Evolutionary conservation across 1,140 invertebrate genomes (phyloP), one percentile per base, ranked within the genome.

Genomic region (Copidosoma floridanum): DNA sequence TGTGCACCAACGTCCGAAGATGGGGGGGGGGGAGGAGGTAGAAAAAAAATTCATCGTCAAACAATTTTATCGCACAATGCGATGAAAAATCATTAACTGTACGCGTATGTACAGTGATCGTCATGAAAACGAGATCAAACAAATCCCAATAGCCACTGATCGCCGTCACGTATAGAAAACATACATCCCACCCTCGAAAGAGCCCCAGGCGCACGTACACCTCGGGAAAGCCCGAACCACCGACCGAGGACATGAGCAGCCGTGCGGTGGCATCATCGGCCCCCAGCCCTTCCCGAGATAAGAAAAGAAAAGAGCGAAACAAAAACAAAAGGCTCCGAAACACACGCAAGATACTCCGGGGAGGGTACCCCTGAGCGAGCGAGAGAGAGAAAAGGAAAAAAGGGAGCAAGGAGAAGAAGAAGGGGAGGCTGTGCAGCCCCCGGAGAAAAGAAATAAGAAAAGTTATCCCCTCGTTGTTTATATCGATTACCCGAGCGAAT

Each of bases 401-500:
- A 50, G 47, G 57, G 6, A 23, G 5, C 14, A n/a, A n/a, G n/a
- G n/a, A n/a, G 37, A 44, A 20, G 54, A 47, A 43, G 37, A 32
- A 55, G 63, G 64, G 54, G 58, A 63, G 60, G 58, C 61, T 53
- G 63, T 55, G 53, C 48, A 54, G 24, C 37, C 23, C 6, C 6
- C 18, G 66, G 63, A 53, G 63, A 64, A 68, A 68, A 73, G 66
- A 64, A 65, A 56, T 50, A 41, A 52, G 68, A 65, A 38, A 64
- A 56, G 67, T 60, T 58, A 65, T 69, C 67, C 63, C 65, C 68
- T 58, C 58, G 65, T 63, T 70, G 66, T 68, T 70, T 74, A 73
- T 78, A 77, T 77, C 75, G 75, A 77, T 76, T 76, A 76, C 67
- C 70, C 67, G 47, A 46, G 44, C 44, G 70, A 65, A 67, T 50